Evolutionary conservation across 2,797 vertebrate species (phyloP).

Genomic region (Eulemur rubriventer): DNA sequence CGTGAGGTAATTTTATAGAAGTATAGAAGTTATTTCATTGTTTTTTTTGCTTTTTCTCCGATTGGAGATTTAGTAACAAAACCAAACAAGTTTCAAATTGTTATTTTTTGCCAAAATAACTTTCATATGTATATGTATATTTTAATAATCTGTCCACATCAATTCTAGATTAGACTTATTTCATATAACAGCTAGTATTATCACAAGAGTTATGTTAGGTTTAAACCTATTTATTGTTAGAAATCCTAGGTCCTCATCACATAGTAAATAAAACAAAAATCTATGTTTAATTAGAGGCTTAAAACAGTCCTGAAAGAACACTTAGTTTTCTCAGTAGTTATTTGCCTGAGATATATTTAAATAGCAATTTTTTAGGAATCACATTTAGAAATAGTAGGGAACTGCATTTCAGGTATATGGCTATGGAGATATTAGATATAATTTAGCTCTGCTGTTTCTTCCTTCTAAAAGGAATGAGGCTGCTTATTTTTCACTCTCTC

Average conservation of each 20-base stretch:
- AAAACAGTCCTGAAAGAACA: neutral
- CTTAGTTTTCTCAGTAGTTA: neutral
- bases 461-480: neutral
- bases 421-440: neutral
- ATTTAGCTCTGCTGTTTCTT: neutral
- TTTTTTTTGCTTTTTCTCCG: neutral
- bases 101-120: neutral
- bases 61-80: conserved; percentile 18
- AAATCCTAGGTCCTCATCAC: neutral
- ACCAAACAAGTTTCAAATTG: neutral
- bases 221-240: conserved; percentile 37
- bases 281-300: conserved; percentile 10
- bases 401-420: neutral
- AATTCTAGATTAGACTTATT: neutral
- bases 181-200: neutral
- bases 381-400: neutral
- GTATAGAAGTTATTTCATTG: neutral
- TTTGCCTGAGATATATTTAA: neutral
- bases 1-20: conserved; percentile 91
- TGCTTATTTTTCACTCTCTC: neutral
- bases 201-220: neutral
- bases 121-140: neutral
- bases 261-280: neutral
- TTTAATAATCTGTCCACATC: neutral
- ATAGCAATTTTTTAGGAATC: neutral